phyloP scores from a whole-genome alignment of 2,113 vertebrate genomes.

The Mesoclemmys tuberculata region DNA sequence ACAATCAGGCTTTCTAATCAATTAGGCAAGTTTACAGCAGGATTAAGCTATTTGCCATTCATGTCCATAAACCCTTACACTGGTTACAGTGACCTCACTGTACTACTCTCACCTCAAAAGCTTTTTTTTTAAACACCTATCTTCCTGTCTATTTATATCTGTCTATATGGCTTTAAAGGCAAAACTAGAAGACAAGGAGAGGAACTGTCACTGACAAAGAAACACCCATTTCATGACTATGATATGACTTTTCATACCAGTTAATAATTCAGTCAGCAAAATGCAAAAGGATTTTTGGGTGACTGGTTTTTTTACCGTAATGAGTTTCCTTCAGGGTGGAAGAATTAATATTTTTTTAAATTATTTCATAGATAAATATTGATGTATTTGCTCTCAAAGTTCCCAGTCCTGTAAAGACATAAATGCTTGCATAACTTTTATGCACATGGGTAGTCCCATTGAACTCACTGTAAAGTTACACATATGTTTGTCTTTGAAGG shows the following conservation, averaged over 20 bases:
- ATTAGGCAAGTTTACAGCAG: constrained; percentile 66
- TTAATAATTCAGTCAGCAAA: neutral
- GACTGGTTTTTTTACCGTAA: neutral
- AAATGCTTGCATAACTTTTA: neutral
- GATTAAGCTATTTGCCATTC: constrained; percentile 37
- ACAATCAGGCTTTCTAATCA: constrained; percentile 61
- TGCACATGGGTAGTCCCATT: neutral
- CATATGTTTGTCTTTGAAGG: neutral
- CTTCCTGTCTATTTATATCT: neutral
- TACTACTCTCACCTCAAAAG: neutral
- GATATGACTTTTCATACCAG: neutral
- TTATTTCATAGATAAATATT: neutral
- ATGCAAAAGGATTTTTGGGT: neutral
- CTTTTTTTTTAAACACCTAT: neutral
- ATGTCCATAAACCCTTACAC: neutral
- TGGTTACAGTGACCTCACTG: neutral
- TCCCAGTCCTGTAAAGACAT: neutral
- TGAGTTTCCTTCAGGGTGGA: neutral
- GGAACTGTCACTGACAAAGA: neutral
- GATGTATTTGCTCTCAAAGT: neutral
- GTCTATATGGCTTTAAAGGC: neutral
- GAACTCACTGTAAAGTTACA: neutral
- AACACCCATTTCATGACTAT: neutral
- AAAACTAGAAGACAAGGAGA: neutral
- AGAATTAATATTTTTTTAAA: neutral